Evolutionary conservation across 2,797 vertebrate species (phyloP).

Genomic region (Poliocrania exsul): DNA sequence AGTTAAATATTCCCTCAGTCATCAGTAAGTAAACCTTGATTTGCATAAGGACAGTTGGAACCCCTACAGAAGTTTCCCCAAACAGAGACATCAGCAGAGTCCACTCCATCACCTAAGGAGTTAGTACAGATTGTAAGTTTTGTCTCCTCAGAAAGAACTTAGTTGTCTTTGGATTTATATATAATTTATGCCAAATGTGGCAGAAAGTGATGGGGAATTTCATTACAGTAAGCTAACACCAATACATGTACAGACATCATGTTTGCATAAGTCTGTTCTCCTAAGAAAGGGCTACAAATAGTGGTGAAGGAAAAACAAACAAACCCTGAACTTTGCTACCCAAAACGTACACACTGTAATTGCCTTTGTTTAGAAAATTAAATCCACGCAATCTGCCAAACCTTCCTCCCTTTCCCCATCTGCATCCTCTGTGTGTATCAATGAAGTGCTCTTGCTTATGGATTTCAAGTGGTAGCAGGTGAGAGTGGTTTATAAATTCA

Average conservation of each 20-base stretch:
- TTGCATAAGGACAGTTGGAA: neutral
- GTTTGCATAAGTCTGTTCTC: neutral
- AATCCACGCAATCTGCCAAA: neutral
- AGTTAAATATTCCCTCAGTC: neutral
- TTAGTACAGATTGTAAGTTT: neutral
- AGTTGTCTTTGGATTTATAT: neutral
- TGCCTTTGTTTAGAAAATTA: neutral
- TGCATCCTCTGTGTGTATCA: neutral
- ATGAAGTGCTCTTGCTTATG: neutral
- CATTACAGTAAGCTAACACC: neutral
- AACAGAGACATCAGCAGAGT: neutral
- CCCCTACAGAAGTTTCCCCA: neutral
- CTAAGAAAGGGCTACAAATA: neutral
- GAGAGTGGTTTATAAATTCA: constrained; percentile 15
- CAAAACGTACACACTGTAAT: neutral
- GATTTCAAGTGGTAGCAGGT: constrained; percentile 39
- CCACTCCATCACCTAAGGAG: neutral
- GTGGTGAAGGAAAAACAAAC: neutral
- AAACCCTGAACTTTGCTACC: neutral
- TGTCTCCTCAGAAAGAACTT: neutral
- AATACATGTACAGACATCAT: neutral
- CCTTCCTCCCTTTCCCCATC: neutral
- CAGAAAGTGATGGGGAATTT: neutral
- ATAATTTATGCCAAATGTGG: neutral
- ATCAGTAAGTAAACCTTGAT: neutral